Percentiles rank a stretch among this genome's conserved stretches.
Conservation (phyloP, 2,113 vertebrate genomes). For the Mastomys coucha region DNA sequence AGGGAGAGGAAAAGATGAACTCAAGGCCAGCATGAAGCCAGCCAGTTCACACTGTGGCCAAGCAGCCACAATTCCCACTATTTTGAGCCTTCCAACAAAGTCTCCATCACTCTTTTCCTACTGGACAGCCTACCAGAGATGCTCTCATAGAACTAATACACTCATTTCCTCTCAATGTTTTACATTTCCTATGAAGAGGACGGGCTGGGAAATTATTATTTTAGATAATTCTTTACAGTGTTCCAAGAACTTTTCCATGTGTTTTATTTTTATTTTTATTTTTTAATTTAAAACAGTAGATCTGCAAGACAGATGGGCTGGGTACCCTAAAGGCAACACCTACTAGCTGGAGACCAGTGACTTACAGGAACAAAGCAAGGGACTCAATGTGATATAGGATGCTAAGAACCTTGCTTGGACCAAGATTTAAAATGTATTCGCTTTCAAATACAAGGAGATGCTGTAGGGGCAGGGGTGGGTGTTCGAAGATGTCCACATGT, state of each 20-base stretch:
- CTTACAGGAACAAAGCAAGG: background rate
- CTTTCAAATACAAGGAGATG: background rate
- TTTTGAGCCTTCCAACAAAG: background rate
- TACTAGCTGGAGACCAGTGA: background rate
- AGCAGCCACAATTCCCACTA: background rate
- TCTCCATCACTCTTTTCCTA: background rate
- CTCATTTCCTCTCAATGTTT: constrained; percentile 1
- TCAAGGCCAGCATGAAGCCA: background rate
- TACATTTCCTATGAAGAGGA: constrained; percentile 49
- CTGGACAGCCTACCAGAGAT: background rate
- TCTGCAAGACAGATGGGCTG: constrained; percentile 22
- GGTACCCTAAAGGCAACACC: background rate
- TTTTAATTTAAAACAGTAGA: constrained; percentile 15
- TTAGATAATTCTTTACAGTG: background rate
- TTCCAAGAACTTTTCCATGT: constrained; percentile 9
- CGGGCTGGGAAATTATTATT: constrained; percentile 20
- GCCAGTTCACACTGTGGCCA: background rate
- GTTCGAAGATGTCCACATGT: background rate
- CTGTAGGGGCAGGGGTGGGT: background rate
- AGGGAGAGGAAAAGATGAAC: background rate
- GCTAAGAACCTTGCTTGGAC: background rate
- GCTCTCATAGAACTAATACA: background rate
- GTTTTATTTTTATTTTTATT: background rate
- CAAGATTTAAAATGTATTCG: background rate
- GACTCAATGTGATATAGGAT: background rate